Base-by-base conservation (phyloP, 2,888 invertebrate species). In the Lithodes maja region DNA sequence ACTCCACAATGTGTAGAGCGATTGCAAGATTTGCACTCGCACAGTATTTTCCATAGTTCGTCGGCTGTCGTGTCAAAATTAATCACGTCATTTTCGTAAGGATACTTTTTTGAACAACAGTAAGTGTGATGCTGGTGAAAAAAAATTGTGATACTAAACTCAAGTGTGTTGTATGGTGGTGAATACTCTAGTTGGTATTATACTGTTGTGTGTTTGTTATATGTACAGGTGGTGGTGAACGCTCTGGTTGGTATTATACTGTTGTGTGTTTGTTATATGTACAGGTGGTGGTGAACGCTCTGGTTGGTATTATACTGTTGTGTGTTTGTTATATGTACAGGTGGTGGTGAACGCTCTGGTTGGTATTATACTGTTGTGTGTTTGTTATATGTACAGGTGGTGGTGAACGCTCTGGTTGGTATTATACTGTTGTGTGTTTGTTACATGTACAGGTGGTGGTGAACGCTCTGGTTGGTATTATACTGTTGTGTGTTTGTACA, bases 321-420 rank as follows among this genome's bases (percentile, higher is more conserved):
- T 12, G n/a, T 33, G n/a, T 61, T 9, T 50, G 3, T 12, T 49
- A 3, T 33, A 53, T 12, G 17, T 93, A 71, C 94, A 99, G 98
- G 98, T 99, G 94, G 99, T 99, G 94, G 99, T 99, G 93, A 99
- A 99, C 95, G 99, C 99, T 93, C 95, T 99, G 95, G 98, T 99
- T 93, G 99, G 99, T 95, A n/a, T n/a, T n/a, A n/a, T n/a, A n/a
- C n/a, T n/a, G n/a, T n/a, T n/a, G n/a, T n/a, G n/a, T n/a, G n/a
- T n/a, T n/a, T 61, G 68, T 61, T 7, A 61, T 2, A 61, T 61
- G 68, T 61, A 61, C 68, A 61, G 15, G 7, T 99, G 94, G 99
- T 99, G 94, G 99, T 99, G 93, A 99, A 99, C 95, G 99, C 99
- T 61, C 61, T 61, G 1, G 61, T 61, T 61, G 61, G 0, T 7